Conservation (phyloP, 2,113 vertebrate species). For the Podilymbus podiceps region DNA sequence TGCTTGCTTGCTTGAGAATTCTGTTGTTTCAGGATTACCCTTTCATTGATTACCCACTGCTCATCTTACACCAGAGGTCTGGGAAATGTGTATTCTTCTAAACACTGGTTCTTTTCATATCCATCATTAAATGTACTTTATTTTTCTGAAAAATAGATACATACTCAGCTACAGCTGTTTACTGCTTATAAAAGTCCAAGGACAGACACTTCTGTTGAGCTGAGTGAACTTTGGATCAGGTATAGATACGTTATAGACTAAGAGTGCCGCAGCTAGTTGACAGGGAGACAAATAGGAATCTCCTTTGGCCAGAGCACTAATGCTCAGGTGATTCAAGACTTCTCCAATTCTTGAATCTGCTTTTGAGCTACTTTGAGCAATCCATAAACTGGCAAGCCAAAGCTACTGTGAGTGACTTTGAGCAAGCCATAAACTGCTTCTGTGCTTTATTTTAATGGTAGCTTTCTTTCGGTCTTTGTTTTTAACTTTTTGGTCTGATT, state of each 20-base stretch:
- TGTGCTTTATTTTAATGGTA: not conserved
- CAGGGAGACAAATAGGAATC: not conserved
- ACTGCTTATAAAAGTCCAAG: not conserved
- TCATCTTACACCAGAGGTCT: not conserved
- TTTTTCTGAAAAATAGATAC: not conserved
- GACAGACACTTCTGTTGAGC: not conserved
- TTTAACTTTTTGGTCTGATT: not conserved
- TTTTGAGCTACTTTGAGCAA: not conserved
- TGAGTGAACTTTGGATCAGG: not conserved
- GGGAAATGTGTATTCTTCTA: not conserved
- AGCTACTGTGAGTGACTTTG: not conserved
- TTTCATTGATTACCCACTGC: not conserved
- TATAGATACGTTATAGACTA: not conserved
- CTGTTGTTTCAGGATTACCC: not conserved
- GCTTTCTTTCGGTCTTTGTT: not conserved
- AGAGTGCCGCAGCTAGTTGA: not conserved
- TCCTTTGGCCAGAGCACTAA: not conserved
- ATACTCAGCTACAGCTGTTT: not conserved
- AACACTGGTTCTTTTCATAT: not conserved
- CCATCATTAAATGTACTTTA: not conserved
- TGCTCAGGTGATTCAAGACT: not conserved
- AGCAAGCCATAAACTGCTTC: not conserved
- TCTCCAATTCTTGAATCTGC: not conserved
- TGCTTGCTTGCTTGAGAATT: not conserved
- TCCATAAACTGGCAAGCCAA: not conserved